Conservation (phyloP, 2,797 vertebrate genomes). For the Pelobates cultripes region DNA sequence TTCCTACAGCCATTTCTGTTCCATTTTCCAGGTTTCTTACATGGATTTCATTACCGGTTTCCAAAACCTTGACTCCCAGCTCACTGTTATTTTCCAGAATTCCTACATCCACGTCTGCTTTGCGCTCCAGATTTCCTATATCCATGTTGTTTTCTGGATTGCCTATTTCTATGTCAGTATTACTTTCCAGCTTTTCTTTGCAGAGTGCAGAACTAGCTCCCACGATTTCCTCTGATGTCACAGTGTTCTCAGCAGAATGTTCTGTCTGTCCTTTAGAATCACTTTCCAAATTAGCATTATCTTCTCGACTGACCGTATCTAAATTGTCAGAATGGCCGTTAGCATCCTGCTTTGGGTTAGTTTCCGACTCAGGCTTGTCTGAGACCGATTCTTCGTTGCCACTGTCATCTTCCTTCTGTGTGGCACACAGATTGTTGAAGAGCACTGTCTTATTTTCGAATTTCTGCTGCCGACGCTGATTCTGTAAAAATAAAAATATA, state of each 20-base stretch:
- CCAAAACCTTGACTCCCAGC: constrained; percentile 22
- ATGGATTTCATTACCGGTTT: constrained; percentile 15
- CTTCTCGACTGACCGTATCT: constrained; percentile 38
- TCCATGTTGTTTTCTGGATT: constrained; percentile 18
- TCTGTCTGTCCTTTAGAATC: neutral
- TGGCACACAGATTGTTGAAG: constrained; percentile 59
- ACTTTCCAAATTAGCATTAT: constrained; percentile 47
- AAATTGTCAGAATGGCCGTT: constrained; percentile 49
- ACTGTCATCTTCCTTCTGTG: constrained; percentile 39
- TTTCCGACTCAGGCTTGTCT: constrained; percentile 50
- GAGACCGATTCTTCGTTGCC: constrained; percentile 54
- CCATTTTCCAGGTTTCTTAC: constrained; percentile 24
- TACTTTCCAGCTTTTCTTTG: neutral
- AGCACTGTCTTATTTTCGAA: constrained; percentile 74
- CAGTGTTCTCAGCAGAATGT: too few relatives aligned
- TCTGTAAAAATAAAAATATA: constrained; percentile 68
- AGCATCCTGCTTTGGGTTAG: constrained; percentile 57
- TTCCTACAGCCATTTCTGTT: constrained; percentile 47
- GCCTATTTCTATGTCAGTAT: constrained; percentile 18
- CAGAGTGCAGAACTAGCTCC: too few relatives aligned
- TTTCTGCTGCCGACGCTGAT: constrained; percentile 87
- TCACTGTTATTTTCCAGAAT: neutral
- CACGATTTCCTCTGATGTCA: too few relatives aligned
- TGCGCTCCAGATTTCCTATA: neutral
- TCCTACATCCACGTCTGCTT: neutral